Conservation (phyloP, 2,888 invertebrate genomes). For the Ornithoptera priamus region DNA sequence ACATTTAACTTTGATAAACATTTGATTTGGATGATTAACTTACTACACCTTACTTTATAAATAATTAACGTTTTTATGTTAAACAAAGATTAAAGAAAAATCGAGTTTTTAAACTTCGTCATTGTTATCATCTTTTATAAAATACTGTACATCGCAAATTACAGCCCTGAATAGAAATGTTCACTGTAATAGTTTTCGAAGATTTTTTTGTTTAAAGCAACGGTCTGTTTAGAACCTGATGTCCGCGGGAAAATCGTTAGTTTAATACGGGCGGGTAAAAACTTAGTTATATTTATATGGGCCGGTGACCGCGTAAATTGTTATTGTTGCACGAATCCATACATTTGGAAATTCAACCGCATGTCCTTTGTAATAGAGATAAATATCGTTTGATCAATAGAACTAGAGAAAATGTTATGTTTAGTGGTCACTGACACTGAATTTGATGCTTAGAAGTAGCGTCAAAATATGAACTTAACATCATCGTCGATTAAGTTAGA, state of each 20-base stretch:
- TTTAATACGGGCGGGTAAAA: constrained; percentile 45
- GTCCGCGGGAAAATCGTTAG: constrained; percentile 36
- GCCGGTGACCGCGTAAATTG: constrained; percentile 31
- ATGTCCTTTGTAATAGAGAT: background rate
- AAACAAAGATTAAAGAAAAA: background rate
- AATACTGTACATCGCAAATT: background rate
- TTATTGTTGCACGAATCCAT: background rate
- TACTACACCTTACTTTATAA: background rate
- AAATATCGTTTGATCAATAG: background rate
- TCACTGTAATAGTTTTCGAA: constrained; percentile 32
- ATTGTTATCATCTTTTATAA: background rate
- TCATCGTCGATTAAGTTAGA: no score
- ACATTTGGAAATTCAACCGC: constrained; percentile 4
- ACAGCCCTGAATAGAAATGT: constrained; percentile 35
- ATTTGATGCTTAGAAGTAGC: background rate
- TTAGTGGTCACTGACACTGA: constrained; percentile 10
- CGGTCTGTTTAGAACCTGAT: constrained; percentile 46
- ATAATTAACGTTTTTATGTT: background rate
- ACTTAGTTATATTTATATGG: constrained; percentile 42
- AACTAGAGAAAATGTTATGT: constrained; percentile 10
- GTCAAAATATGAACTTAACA: no score
- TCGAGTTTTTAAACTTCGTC: background rate
- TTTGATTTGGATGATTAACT: no score
- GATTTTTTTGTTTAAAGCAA: constrained; percentile 43
- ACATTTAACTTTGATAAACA: no score